A percentile compares a stretch with the other conserved stretches of the same genome.
Evolutionary conservation across 2,888 invertebrate genomes (phyloP).

Genomic region (Dioctria rufipes): DNA sequence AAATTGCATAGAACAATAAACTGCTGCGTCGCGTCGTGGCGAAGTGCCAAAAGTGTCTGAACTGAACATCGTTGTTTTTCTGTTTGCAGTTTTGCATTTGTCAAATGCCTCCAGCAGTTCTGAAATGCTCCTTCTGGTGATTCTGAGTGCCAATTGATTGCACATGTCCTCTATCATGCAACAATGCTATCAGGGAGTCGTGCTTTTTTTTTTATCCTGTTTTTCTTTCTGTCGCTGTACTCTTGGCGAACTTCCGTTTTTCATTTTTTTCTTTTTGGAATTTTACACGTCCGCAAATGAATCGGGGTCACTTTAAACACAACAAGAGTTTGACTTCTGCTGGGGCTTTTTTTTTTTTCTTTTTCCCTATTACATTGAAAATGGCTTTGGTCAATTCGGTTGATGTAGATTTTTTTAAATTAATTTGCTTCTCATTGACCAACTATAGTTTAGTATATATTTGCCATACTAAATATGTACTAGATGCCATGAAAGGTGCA

Average conservation of each 20-base stretch:
- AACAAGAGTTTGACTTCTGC: neutral
- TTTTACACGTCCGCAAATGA: conserved; percentile 1
- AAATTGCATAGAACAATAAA: conserved; percentile 46
- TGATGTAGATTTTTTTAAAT: neutral
- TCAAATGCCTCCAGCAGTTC: conserved; percentile 2
- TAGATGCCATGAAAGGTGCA: neutral
- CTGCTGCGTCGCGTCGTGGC: conserved; percentile 3
- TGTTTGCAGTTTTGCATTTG: conserved; percentile 9
- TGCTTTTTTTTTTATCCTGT: neutral
- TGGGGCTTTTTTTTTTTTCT: no score
- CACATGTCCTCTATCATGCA: conserved; percentile 27
- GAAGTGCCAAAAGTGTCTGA: conserved; percentile 38
- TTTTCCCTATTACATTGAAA: neutral
- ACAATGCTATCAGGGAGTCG: neutral
- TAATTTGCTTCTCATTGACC: no score
- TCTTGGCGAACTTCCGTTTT: no score
- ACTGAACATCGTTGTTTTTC: conserved; percentile 15
- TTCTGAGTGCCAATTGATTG: conserved; percentile 46
- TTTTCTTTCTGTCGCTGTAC: neutral
- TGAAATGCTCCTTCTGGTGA: neutral
- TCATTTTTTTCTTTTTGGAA: neutral
- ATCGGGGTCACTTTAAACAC: neutral
- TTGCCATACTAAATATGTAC: no score
- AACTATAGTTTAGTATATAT: no score
- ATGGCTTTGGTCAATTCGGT: neutral